Conservation (phyloP, 1,140 invertebrate species). For the Zaprionus kolodkinae region DNA sequence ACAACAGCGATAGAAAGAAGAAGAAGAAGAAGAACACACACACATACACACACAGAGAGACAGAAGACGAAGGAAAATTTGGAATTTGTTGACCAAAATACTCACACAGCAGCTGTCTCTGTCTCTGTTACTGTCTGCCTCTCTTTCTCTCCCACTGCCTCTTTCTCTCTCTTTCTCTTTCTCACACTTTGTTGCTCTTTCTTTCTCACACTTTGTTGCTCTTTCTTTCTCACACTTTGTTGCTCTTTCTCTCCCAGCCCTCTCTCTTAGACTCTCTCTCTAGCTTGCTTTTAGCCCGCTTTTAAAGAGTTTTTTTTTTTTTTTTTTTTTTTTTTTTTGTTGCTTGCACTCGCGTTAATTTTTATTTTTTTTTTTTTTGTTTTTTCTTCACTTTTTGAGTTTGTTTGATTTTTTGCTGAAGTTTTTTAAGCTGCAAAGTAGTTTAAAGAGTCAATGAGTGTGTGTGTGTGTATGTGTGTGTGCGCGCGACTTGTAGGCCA, state of each 20-base stretch:
- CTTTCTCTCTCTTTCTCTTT: neutral
- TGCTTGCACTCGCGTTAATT: constrained; percentile 20
- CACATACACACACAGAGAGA: constrained; percentile 43
- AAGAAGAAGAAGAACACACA: too few species aligned
- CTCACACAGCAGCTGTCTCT: constrained; percentile 59
- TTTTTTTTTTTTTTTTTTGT: neutral
- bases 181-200: constrained; percentile 1
- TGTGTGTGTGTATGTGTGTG: constrained; percentile 5
- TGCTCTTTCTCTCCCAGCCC: constrained; percentile 10
- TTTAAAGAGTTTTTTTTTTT: constrained; percentile 16
- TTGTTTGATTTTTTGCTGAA: constrained; percentile 39
- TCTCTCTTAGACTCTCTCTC: constrained; percentile 12
- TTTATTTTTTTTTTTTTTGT: neutral
- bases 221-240: neutral
- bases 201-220: neutral
- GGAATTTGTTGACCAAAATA: constrained; percentile 55
- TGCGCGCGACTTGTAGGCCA: constrained; percentile 37
- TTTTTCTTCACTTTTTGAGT: constrained; percentile 19
- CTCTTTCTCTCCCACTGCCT: neutral
- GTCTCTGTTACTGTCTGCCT: constrained; percentile 18
- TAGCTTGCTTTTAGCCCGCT: neutral
- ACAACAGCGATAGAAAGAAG: constrained; percentile 30
- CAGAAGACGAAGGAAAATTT: constrained; percentile 42
- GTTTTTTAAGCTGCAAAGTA: constrained; percentile 43
- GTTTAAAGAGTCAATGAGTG: constrained; percentile 20